phyloP scores from a whole-genome alignment of 2,797 vertebrate species.

The Micromesistius poutassou region DNA sequence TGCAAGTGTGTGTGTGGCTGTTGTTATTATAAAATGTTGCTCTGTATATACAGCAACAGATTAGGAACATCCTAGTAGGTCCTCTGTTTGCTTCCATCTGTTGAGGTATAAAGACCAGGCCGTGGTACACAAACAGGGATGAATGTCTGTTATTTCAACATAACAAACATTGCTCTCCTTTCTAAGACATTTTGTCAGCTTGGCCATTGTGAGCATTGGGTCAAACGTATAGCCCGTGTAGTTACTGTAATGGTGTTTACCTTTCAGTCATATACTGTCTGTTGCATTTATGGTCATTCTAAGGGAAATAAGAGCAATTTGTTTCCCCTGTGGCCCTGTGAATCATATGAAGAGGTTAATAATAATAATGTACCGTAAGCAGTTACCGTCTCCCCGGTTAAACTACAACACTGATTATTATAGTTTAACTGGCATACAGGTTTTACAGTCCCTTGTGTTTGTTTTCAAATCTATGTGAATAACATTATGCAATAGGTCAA shows the following conservation, averaged over 20 bases:
- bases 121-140: slow-evolving; percentile 23
- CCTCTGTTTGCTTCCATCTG: slow-evolving; percentile 66
- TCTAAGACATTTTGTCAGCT: background rate
- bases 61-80: slow-evolving; percentile 62
- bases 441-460: slow-evolving; percentile 1
- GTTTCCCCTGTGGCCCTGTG: background rate
- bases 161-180: background rate
- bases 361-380: background rate
- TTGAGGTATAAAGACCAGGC: slow-evolving; percentile 39
- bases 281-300: background rate
- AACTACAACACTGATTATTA: background rate
- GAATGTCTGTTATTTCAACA: background rate
- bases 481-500: background rate
- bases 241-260: background rate
- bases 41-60: slow-evolving; percentile 59
- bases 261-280: background rate
- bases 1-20: background rate
- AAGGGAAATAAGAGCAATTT: background rate
- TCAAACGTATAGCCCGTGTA: background rate
- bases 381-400: background rate
- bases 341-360: background rate
- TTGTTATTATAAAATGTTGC: background rate
- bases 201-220: background rate
- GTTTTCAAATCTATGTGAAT: background rate
- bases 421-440: background rate